phyloP scores from a whole-genome alignment of 2,888 invertebrate genomes.

The Leptinotarsa rubiginosa region DNA sequence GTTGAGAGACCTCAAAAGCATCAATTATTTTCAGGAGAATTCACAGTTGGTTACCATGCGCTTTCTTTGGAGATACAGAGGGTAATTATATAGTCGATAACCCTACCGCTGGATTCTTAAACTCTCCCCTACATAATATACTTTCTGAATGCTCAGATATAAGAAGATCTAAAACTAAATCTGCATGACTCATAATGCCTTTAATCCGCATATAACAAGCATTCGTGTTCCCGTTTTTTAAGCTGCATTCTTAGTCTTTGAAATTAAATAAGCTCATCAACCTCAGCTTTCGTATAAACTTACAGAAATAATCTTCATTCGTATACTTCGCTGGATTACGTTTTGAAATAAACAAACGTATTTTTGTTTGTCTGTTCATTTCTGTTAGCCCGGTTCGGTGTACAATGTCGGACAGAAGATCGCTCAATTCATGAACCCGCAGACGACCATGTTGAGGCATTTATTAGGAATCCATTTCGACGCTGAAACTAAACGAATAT shows the following conservation, averaged over 20 bases:
- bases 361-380: constrained; percentile 26
- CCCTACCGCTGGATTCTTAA: constrained; percentile 60
- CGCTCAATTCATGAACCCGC: constrained; percentile 11
- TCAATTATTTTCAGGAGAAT: neutral
- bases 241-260: constrained; percentile 59
- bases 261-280: constrained; percentile 61
- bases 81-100: constrained; percentile 52
- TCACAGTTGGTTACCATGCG: neutral
- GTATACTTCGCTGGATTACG: constrained; percentile 53
- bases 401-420: constrained; percentile 13
- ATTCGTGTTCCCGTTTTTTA: constrained; percentile 60
- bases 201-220: constrained; percentile 67
- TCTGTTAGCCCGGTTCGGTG: constrained; percentile 8
- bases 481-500: neutral
- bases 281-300: constrained; percentile 56
- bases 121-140: constrained; percentile 57
- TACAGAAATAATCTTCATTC: constrained; percentile 57
- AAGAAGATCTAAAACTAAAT: constrained; percentile 63
- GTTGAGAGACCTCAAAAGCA: neutral
- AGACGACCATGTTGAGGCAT: neutral
- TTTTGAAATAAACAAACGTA: constrained; percentile 43
- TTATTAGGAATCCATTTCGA: neutral
- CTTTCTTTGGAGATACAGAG: constrained; percentile 22
- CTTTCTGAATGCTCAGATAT: constrained; percentile 56
- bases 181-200: constrained; percentile 65